Evolutionary conservation across 2,797 vertebrate genomes (phyloP).

Genomic region (Carduelis carduelis): DNA sequence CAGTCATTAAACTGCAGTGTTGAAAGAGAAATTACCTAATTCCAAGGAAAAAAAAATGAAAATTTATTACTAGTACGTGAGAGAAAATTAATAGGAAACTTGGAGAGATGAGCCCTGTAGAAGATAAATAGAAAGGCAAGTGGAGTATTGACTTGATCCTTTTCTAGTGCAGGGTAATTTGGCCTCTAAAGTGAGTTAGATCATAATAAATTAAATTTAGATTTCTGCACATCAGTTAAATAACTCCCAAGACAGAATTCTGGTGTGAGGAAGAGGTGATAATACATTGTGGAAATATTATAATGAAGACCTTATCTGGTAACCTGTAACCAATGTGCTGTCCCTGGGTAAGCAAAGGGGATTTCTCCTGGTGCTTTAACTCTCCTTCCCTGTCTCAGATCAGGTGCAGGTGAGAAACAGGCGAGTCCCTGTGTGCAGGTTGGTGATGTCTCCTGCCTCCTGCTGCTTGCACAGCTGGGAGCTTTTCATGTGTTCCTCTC

Average conservation of each 20-base stretch:
- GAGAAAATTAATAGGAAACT: slow-evolving; percentile 72
- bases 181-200: slow-evolving; percentile 78
- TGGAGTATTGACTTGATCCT: slow-evolving; percentile 78
- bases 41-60: slow-evolving; percentile 67
- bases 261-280: slow-evolving; percentile 69
- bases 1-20: slow-evolving; percentile 69
- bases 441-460: background rate
- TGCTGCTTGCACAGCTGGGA: background rate
- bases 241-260: slow-evolving; percentile 76
- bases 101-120: slow-evolving; percentile 45
- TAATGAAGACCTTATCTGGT: slow-evolving; percentile 74
- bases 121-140: slow-evolving; percentile 80
- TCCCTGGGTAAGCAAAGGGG: slow-evolving; percentile 27
- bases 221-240: slow-evolving; percentile 79
- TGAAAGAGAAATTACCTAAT: slow-evolving; percentile 76
- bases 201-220: slow-evolving; percentile 82
- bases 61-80: slow-evolving; percentile 72
- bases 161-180: slow-evolving; percentile 77
- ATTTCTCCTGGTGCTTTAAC: background rate
- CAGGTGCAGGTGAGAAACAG: background rate
- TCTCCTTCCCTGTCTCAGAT: background rate
- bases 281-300: slow-evolving; percentile 68
- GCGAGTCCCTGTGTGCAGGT: background rate
- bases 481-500: background rate
- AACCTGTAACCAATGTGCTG: slow-evolving; percentile 66